Percentiles rank a stretch among this genome's conserved stretches.
phyloP scores from a whole-genome alignment of 2,113 vertebrate genomes.

The Aix galericulata region DNA sequence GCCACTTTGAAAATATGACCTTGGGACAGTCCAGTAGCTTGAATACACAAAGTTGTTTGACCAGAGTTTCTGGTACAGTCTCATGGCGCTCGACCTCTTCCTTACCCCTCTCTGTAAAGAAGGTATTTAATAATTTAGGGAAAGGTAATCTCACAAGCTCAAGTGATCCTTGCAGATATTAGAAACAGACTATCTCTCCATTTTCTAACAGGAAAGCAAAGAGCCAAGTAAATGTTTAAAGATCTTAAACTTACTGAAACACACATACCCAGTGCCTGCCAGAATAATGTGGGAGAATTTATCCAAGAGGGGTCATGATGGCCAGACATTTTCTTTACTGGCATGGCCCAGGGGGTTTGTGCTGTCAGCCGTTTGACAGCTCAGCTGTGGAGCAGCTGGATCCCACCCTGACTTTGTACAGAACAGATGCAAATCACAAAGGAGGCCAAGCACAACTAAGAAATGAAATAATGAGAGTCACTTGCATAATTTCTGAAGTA shows the following conservation, averaged over 20 bases:
- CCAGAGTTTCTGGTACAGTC: background rate
- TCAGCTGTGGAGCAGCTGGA: background rate
- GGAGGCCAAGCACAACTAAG: background rate
- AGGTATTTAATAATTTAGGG: background rate
- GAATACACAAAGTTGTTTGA: background rate
- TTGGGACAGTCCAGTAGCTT: background rate
- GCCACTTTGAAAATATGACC: background rate
- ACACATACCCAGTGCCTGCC: background rate
- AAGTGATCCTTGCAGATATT: background rate
- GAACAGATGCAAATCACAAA: background rate
- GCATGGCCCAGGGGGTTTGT: fast-evolving
- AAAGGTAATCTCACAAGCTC: background rate
- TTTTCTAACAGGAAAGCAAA: background rate
- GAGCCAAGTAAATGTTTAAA: constrained; percentile 27
- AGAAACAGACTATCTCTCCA: background rate
- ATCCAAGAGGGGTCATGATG: background rate
- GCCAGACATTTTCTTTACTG: background rate
- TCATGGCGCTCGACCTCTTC: fast-evolving
- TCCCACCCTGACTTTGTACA: background rate
- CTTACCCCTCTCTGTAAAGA: background rate
- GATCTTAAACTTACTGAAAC: background rate
- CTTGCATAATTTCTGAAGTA: background rate
- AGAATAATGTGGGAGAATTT: background rate
- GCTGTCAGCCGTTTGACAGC: background rate
- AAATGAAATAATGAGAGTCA: background rate